Percentiles rank a stretch among this genome's conserved stretches.
phyloP scores from a whole-genome alignment of 2,888 invertebrate species.

The Amblyteles armatorius region DNA sequence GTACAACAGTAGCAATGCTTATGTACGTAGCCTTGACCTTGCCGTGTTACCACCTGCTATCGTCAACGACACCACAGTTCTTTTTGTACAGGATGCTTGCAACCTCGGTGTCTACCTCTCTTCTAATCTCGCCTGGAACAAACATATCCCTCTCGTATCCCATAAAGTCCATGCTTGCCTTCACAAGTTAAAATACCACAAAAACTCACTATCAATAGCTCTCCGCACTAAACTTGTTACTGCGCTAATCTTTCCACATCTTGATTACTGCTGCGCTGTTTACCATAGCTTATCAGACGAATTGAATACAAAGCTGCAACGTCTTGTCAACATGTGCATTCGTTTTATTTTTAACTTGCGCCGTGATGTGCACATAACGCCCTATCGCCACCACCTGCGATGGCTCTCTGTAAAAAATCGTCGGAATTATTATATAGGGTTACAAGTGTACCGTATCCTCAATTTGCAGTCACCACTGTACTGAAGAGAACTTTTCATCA shows the following conservation, averaged over 20 bases:
- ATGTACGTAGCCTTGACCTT: too few species aligned
- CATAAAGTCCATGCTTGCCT: conserved; percentile 8
- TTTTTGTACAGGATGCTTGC: too few species aligned
- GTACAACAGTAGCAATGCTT: too few species aligned
- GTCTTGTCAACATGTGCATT: conserved; percentile 10
- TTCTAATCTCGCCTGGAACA: conserved; percentile 21
- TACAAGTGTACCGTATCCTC: neutral
- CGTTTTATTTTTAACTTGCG: neutral
- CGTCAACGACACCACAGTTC: too few species aligned
- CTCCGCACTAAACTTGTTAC: conserved; percentile 13
- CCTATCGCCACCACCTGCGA: neutral
- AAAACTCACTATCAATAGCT: conserved; percentile 4
- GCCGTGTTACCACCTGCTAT: too few species aligned
- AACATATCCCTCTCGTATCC: conserved; percentile 5
- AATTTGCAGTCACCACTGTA: neutral
- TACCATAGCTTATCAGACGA: conserved; percentile 20
- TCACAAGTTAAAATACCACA: conserved; percentile 20
- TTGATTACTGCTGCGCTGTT: conserved; percentile 37
- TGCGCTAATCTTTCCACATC: conserved; percentile 22
- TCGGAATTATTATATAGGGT: neutral
- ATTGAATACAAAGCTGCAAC: conserved; percentile 22
- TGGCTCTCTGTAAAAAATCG: neutral
- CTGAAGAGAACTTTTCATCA: neutral
- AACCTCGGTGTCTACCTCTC: too few species aligned
- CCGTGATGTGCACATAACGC: neutral